Evolutionary conservation across 2,888 invertebrate genomes (phyloP), one percentile per base, ranked within the genome.

Genomic region (Athrips mouffetella): DNA sequence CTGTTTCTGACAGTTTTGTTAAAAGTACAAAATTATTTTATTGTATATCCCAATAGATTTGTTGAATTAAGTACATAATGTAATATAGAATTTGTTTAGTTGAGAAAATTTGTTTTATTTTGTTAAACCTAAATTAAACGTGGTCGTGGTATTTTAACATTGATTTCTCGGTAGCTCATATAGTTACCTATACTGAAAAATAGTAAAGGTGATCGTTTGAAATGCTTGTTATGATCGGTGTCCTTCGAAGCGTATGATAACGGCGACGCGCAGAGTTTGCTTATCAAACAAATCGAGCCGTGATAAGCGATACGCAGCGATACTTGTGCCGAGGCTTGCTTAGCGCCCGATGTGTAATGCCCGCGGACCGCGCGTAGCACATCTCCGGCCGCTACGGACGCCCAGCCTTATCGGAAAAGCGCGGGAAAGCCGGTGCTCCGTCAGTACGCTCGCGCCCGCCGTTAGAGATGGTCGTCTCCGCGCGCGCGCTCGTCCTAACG

Each of bases 391-490:
- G 35, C 37, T 37, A 37, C 37, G 21, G n/a, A 37, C n/a, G 7
- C 33, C 74, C 72, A 70, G 69, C 73, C 76, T 76, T 85, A 83
- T 84, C 83, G 85, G 84, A 73, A 86, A 88, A 87, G 79, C 85
- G 87, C 87, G 87, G 82, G 86, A 88, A 86, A 76, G 61, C 63
- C 50, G 39, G 59, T 61, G 65, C 60, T 60, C 48, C 53, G 70
- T 78, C 80, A 88, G 88, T 88, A 76, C 78, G 80, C 80, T 79
- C 78, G 80, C 86, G 78, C 56, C 79, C 73, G 78, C 74, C 80
- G 75, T 62, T 62, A 73, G 79, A 76, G 60, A 88, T 87, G 88
- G 81, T 73, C 74, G 84, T 55, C 51, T 65, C 65, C 61, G 60
- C 62, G 75, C 81, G 79, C 69, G 73, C 73, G 73, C 59, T 80